Evolutionary conservation across 2,888 invertebrate species (phyloP), one percentile per base, ranked within the genome.

Genomic region (Metallyticus violacea): DNA sequence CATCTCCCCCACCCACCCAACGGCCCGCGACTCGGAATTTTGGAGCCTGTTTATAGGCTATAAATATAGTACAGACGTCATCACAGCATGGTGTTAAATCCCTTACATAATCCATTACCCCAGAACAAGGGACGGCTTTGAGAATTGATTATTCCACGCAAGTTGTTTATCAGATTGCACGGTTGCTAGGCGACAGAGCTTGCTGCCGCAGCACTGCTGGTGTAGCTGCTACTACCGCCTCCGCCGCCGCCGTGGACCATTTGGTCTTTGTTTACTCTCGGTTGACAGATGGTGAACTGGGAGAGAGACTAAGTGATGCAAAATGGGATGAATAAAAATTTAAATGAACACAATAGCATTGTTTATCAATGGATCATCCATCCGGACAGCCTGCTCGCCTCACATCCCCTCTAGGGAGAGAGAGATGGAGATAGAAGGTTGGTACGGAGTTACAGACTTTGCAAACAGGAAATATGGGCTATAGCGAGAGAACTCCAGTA

Each of bases 241-340:
- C 22, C 40, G 77, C n/a, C 77, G 86, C 22, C 40, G 77, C 85
- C 86, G 88, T 86, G 89, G 89, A 89, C 90, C 90, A 90, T 90
- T 90, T 90, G 89, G 89, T 88, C 89, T 89, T 88, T 90, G 90
- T 90, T 90, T 90, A 89, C 89, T 88, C 89, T 88, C 89, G 88
- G 85, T 89, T 90, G 90, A 90, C 90, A 90, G 90, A 90, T 90
- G 89, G 89, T 89, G 88, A 89, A 89, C 85, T 80, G 62, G n/a
- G 89, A 86, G 87, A 86, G n/a, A n/a, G 86, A 86, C 86, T 88
- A 88, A 88, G 87, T 87, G 85, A 88, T 87, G 87, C 88, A 88
- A 87, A 88, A 86, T 87, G 88, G 87, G 87, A 87, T 83, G 87
- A 88, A 86, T 87, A 88, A 88, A 88, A 88, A 88, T 87, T 86